Evolutionary conservation across 2,888 invertebrate genomes (phyloP).

Genomic region (Lithosia quadra): DNA sequence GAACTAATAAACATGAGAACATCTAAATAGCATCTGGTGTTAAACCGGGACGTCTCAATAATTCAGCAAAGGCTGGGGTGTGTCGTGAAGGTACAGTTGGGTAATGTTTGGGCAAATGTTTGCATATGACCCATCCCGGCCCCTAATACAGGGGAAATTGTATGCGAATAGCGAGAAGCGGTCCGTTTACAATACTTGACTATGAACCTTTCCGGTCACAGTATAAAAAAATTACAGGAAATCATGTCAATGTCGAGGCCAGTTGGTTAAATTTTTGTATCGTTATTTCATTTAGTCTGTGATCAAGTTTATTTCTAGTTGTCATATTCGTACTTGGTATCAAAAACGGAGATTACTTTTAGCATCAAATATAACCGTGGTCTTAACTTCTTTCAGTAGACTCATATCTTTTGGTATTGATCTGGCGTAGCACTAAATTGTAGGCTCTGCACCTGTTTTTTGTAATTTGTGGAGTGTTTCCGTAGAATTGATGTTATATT

Average conservation of each 20-base stretch:
- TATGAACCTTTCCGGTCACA: conserved; percentile 18
- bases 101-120: conserved; percentile 71
- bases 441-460: conserved; percentile 47
- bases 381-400: conserved; percentile 58
- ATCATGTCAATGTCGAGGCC: background rate
- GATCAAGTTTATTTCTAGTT: conserved; percentile 10
- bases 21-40: conserved; percentile 74
- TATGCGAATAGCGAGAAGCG: conserved; percentile 39
- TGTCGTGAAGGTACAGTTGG: conserved; percentile 45
- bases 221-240: conserved; percentile 16
- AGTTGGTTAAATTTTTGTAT: background rate
- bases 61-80: conserved; percentile 56
- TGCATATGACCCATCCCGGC: conserved; percentile 58
- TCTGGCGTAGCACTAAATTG: conserved; percentile 53
- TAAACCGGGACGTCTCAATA: conserved; percentile 71
- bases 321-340: conserved; percentile 22
- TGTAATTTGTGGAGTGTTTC: conserved; percentile 50
- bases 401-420: conserved; percentile 53
- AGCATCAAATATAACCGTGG: conserved; percentile 45
- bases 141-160: conserved; percentile 42
- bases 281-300: conserved; percentile 14
- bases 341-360: conserved; percentile 37
- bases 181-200: conserved; percentile 28
- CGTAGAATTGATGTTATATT: conserved; percentile 47
- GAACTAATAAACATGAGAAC: conserved; percentile 69